Evolutionary conservation across 1,140 invertebrate genomes (phyloP), one percentile per base, ranked within the genome.

Genomic region (Hestina assimilis): DNA sequence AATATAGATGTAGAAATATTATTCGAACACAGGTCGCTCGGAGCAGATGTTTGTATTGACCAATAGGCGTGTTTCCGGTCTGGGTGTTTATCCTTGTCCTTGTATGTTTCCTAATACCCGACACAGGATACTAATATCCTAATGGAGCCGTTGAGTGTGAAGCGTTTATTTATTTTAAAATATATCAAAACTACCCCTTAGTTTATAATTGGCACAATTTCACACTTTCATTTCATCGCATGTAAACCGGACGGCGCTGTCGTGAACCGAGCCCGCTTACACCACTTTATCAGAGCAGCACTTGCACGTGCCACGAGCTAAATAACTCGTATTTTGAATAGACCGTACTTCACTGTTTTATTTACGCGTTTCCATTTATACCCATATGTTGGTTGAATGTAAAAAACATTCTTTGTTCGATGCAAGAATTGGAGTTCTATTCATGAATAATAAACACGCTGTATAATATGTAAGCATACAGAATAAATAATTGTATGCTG

Each of bases 231-330:
- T 51, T 24, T 26, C 43, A 15, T 46, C 24, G 5, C 43, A 26
- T 23, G 8, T 46, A 57, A 55, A 58, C 57, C 51, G 48, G 28
- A 45, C 29, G 48, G 38, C 12, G 21, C 21, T 31, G 28, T 38
- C 42, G 28, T 55, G 20, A 24, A 55, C 41, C 42, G 12, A 15
- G 54, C 20, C 17, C 24, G 15, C 14, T 48, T 24, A 14, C 28
- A 26, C 23, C 21, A 15, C 33, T 38, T 31, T 35, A 31, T 47
- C 59, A 21, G 31, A 9, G 58, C 45, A 38, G 40, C 50, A 46
- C 19, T 26, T 45, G 42, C 28, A 46, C 42, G 23, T 47, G 45
- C 45, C 26, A 31, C 29, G 29, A n/a, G 29, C 11, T 31, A 31
- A 31, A 31, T 31, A 31, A 31, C 29, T 31, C 29, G 29, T 33